A percentile compares a stretch with the other conserved stretches of the same genome.
Conservation (phyloP, 37 sponge, comb jelly and placozoan species). For the Spongilla lacustris region DNA sequence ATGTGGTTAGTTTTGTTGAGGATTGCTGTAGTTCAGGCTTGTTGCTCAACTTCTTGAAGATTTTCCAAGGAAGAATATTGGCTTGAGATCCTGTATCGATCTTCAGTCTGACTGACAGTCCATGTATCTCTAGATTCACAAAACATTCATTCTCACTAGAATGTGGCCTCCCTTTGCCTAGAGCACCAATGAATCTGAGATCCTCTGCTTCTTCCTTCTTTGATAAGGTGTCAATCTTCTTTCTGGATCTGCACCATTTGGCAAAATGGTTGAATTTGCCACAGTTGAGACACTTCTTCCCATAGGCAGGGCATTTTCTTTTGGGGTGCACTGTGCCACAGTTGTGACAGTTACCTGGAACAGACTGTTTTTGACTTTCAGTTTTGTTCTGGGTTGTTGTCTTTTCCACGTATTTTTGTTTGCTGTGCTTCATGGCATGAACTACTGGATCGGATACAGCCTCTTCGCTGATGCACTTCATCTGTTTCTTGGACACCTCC, state of each 20-base stretch:
- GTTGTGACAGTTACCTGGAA: background rate
- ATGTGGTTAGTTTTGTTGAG: background rate
- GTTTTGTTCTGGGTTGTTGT: background rate
- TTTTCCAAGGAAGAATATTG: conserved; percentile 5
- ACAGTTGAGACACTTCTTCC: conserved; percentile 5
- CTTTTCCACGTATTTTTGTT: background rate
- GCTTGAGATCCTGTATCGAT: conserved; percentile 8
- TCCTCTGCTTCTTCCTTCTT: background rate
- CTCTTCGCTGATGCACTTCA: background rate
- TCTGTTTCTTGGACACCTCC: background rate
- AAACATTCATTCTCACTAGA: too few species aligned
- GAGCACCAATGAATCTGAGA: too few species aligned
- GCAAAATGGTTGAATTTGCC: conserved; percentile 16
- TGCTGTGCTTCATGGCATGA: background rate
- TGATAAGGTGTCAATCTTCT: background rate
- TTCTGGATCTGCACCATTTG: background rate
- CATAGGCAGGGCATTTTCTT: conserved; percentile 8
- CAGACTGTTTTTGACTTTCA: background rate
- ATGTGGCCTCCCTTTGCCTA: too few species aligned
- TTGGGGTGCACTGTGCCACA: conserved; percentile 8
- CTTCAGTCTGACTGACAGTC: background rate
- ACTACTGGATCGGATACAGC: conserved; percentile 3
- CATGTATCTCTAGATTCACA: background rate
- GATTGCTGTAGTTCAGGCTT: background rate
- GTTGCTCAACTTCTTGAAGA: background rate